A percentile compares a stretch with the other conserved stretches of the same genome.
phyloP scores from a whole-genome alignment of 2,888 invertebrate species.

The Cylindroiulus punctatus region DNA sequence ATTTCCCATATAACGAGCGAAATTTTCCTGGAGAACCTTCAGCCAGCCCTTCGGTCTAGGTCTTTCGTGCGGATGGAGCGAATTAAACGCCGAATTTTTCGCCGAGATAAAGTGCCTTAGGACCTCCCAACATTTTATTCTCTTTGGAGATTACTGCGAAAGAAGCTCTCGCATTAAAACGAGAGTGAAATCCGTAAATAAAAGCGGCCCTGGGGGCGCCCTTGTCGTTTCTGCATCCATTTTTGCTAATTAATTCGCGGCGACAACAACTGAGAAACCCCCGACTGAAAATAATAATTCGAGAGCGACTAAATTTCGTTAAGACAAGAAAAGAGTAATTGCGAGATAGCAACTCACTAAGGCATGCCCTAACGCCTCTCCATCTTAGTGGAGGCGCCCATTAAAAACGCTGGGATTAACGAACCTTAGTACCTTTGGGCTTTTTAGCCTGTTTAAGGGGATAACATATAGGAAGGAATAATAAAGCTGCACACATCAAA shows the following conservation, averaged over 20 bases:
- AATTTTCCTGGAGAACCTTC: background rate
- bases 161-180: background rate
- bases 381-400: background rate
- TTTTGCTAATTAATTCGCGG: conserved; percentile 48
- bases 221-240: conserved; percentile 34
- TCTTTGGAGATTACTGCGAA: background rate
- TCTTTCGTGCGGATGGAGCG: background rate
- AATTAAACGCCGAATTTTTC: background rate
- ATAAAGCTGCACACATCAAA: too few species aligned
- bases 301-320: conserved; percentile 1
- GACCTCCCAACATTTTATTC: background rate
- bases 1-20: background rate
- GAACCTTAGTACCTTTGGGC: background rate
- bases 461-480: too few species aligned
- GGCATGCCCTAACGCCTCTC: background rate
- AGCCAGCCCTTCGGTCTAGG: background rate
- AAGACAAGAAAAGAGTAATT: background rate
- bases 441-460: background rate
- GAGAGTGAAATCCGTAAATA: conserved; percentile 27
- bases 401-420: background rate
- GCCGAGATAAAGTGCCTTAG: conserved; percentile 5
- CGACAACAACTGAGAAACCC: background rate
- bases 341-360: background rate
- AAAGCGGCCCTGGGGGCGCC: conserved; percentile 46
- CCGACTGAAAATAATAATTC: conserved; percentile 37